Conservation (phyloP, 2,113 vertebrate species). For the Micromys minutus region DNA sequence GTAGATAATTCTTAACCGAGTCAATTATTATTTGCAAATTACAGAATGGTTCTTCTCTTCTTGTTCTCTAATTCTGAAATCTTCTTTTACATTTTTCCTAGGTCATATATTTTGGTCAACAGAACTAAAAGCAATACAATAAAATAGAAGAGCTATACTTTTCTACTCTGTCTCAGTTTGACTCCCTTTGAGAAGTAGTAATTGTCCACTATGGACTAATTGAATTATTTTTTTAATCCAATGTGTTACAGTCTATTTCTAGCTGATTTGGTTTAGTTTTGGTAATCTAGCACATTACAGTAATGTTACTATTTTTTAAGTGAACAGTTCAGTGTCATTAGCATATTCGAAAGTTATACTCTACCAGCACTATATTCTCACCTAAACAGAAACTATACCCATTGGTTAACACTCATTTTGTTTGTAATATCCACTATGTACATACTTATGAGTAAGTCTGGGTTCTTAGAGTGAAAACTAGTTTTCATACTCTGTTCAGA, state of each 20-base stretch:
- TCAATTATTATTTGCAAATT: slow-evolving; percentile 3
- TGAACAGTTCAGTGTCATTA: neutral
- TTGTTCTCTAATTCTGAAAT: slow-evolving; percentile 5
- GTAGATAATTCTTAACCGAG: neutral
- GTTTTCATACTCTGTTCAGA: neutral
- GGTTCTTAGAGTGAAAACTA: neutral
- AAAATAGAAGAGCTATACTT: neutral
- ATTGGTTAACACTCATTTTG: neutral
- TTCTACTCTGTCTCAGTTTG: neutral
- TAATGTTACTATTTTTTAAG: neutral
- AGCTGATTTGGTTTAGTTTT: slow-evolving; percentile 8
- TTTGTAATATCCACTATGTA: neutral
- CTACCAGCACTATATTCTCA: neutral
- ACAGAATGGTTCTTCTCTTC: neutral
- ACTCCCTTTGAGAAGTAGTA: neutral
- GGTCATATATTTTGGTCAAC: neutral
- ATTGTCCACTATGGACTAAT: neutral
- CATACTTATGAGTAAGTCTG: neutral
- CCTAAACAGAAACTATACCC: neutral
- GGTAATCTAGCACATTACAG: neutral
- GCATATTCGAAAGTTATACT: neutral
- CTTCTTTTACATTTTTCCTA: neutral
- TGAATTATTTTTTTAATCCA: neutral
- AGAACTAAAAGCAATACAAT: neutral
- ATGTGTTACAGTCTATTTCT: neutral